phyloP scores from a whole-genome alignment of 2,888 invertebrate species.

The Pristionchus japonicus region DNA sequence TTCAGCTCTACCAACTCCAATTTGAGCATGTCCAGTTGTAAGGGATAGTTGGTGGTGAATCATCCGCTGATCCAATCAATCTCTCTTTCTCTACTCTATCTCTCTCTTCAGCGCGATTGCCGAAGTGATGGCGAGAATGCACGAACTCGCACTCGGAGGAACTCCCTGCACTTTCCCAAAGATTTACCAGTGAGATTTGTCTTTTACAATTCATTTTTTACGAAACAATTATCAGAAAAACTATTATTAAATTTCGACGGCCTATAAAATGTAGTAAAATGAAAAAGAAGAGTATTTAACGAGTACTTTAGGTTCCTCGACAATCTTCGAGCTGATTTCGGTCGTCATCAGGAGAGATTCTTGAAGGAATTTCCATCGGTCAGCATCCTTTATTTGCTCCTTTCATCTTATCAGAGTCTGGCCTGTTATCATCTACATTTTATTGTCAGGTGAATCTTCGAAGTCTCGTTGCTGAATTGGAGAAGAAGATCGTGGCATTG shows the following conservation, averaged over 20 bases:
- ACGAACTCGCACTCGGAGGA: conserved; percentile 56
- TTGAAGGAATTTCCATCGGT: conserved; percentile 48
- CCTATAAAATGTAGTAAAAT: background rate
- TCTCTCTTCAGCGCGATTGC: conserved; percentile 62
- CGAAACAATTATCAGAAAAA: too few species aligned
- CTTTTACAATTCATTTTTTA: too few species aligned
- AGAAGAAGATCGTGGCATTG: conserved; percentile 51
- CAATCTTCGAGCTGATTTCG: conserved; percentile 50
- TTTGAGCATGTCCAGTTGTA: conserved; percentile 70
- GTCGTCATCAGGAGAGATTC: conserved; percentile 33
- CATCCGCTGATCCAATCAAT: background rate
- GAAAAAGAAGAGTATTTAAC: background rate
- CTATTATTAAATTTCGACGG: too few species aligned
- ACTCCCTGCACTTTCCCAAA: conserved; percentile 55
- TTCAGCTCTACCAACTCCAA: conserved; percentile 75
- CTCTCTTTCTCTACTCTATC: background rate
- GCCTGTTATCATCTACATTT: background rate
- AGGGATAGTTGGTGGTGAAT: conserved; percentile 35
- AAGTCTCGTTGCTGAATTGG: conserved; percentile 47
- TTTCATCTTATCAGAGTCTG: conserved; percentile 4
- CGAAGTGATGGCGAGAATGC: conserved; percentile 64
- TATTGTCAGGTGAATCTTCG: conserved; percentile 27
- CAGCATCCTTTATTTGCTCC: background rate
- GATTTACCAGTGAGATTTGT: conserved; percentile 50
- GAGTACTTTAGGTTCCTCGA: conserved; percentile 51